Evolutionary conservation across 2,888 invertebrate genomes (phyloP), one percentile per base, ranked within the genome.

Genomic region (Salticus scenicus): DNA sequence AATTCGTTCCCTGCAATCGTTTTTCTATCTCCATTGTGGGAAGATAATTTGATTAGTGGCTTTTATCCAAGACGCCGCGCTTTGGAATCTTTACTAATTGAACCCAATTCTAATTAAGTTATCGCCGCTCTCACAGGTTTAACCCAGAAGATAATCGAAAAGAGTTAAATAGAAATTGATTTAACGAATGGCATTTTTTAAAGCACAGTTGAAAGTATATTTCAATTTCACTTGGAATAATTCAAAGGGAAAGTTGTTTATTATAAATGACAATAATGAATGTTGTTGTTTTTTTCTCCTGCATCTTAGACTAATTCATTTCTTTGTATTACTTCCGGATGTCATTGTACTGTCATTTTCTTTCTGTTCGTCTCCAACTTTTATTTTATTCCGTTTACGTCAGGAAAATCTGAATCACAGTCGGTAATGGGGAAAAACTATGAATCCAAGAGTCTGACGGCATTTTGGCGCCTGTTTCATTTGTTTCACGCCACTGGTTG

Each of bases 221-320:
- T n/a, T n/a, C n/a, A n/a, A n/a, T n/a, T n/a, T n/a, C n/a, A n/a
- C n/a, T n/a, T n/a, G n/a, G n/a, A n/a, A n/a, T n/a, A n/a, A n/a
- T n/a, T n/a, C n/a, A n/a, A n/a, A n/a, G n/a, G n/a, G n/a, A n/a
- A n/a, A n/a, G n/a, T n/a, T n/a, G n/a, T n/a, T n/a, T n/a, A n/a
- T n/a, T n/a, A n/a, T n/a, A n/a, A n/a, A n/a, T n/a, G n/a, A n/a
- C n/a, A n/a, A n/a, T n/a, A n/a, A n/a, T n/a, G n/a, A n/a, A n/a
- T n/a, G n/a, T n/a, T n/a, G n/a, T n/a, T n/a, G n/a, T n/a, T n/a
- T n/a, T n/a, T n/a, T n/a, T n/a, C n/a, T n/a, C n/a, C n/a, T n/a
- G n/a, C n/a, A n/a, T n/a, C n/a, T n/a, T n/a, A n/a, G n/a, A n/a
- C 70, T 78, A 78, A 70, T 78, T 78, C 63, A 71, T 70, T 78